Conservation (phyloP, 2,113 vertebrate genomes). For the Periophthalmus modestus region DNA sequence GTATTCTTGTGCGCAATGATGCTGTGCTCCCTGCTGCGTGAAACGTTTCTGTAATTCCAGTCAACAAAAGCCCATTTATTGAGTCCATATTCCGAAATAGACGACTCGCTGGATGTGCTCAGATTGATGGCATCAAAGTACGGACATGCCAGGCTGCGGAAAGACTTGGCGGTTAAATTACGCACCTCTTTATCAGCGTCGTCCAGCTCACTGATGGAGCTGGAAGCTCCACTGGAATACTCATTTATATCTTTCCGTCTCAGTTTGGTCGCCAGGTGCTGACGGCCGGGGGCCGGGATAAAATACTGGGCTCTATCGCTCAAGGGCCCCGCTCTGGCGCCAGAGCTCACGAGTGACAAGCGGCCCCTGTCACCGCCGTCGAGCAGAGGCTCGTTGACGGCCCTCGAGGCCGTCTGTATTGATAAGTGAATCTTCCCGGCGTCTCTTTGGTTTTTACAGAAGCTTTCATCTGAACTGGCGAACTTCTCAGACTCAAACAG, state of each 20-base stretch:
- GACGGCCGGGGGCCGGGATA: slow-evolving; percentile 85
- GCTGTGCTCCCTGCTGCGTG: slow-evolving; percentile 47
- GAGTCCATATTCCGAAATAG: slow-evolving; percentile 84
- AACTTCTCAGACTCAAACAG: slow-evolving; percentile 76
- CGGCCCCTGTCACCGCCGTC: slow-evolving; percentile 84
- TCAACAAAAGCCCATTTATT: slow-evolving; percentile 91
- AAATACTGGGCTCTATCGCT: slow-evolving; percentile 72
- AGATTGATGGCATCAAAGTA: slow-evolving; percentile 91
- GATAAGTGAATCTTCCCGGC: slow-evolving; percentile 86
- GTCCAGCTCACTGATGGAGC: slow-evolving; percentile 94
- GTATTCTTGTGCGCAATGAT: slow-evolving; percentile 69
- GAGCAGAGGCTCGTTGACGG: slow-evolving; percentile 82
- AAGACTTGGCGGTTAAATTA: slow-evolving; percentile 91
- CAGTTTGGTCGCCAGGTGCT: slow-evolving; percentile 86
- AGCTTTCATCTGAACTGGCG: slow-evolving; percentile 79
- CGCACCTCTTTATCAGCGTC: slow-evolving; percentile 98
- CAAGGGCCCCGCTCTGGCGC: slow-evolving; percentile 63
- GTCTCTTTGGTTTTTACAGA: slow-evolving; percentile 65
- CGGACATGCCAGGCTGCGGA: slow-evolving; percentile 94
- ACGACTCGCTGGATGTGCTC: slow-evolving; percentile 89
- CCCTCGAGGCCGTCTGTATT: slow-evolving; percentile 85
- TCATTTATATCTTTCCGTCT: slow-evolving; percentile 86
- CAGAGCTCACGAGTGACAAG: slow-evolving; percentile 76
- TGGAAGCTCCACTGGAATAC: slow-evolving; percentile 92
- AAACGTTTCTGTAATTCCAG: slow-evolving; percentile 83